These are phyloP conservation scores for Dinomys branickii DNA, from an alignment of 2,113 vertebrate species.

Conservation along the genomic window DNA sequence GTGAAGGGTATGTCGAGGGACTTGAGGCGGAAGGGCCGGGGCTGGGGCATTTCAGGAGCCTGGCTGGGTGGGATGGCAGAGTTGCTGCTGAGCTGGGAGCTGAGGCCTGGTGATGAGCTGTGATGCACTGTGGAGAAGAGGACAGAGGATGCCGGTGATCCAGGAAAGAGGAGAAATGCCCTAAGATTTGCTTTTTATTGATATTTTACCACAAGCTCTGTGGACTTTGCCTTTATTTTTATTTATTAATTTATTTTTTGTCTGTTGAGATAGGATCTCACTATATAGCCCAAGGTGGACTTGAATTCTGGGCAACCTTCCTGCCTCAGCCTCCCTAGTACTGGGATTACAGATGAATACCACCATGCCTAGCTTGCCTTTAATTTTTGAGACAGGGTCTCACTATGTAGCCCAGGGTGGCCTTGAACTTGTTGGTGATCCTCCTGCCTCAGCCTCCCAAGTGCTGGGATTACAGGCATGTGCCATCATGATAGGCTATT, in stretches of 20 bases:
- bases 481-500: not conserved
- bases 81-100: conserved; percentile 73
- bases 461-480: not conserved
- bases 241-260: not conserved
- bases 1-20: conserved; percentile 85
- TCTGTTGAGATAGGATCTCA: not conserved
- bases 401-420: not conserved
- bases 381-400: not conserved
- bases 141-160: not conserved
- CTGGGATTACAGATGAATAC: not conserved
- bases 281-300: not conserved
- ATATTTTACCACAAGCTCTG: not conserved
- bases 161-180: not conserved
- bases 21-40: conserved; percentile 92
- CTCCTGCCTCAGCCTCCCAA: not conserved
- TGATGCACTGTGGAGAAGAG: conserved; percentile 80
- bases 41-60: conserved; percentile 82
- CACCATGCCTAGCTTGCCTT: not conserved
- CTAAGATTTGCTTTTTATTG: not conserved
- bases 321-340: not conserved
- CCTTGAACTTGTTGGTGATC: not conserved
- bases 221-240: conserved; percentile 21
- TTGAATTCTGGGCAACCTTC: not conserved
- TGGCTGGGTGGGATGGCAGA: conserved; percentile 47
- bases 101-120: conserved; percentile 54